Conservation (phyloP, 2,888 invertebrate species). For the Parthenolecanium corni region DNA sequence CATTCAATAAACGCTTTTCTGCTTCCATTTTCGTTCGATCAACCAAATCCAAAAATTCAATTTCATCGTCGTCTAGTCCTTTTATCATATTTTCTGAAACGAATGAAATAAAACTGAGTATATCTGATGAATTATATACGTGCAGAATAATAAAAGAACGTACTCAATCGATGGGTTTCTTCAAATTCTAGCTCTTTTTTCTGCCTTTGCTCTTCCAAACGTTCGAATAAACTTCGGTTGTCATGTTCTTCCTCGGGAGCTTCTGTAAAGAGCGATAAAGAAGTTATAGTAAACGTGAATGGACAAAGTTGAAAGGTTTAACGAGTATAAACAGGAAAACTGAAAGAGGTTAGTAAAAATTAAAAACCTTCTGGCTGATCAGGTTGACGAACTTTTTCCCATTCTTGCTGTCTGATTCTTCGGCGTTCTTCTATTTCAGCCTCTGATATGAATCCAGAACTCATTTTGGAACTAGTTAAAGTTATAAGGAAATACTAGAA, state of each 20-base stretch:
- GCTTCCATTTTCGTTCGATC: conserved; percentile 75
- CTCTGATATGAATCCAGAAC: conserved; percentile 85
- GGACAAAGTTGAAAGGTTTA: no score
- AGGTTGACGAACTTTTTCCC: conserved; percentile 86
- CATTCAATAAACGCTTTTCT: conserved; percentile 67
- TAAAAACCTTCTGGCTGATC: conserved; percentile 79
- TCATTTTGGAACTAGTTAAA: conserved; percentile 47
- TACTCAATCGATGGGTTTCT: conserved; percentile 91
- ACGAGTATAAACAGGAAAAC: no score
- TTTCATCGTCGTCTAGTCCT: conserved; percentile 92
- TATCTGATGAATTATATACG: background rate
- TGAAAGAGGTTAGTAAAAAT: no score
- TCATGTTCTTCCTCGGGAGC: conserved; percentile 79
- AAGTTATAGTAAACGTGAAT: no score
- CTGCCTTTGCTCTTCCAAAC: conserved; percentile 82
- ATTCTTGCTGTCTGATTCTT: conserved; percentile 79
- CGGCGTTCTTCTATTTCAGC: conserved; percentile 70
- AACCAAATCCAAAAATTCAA: conserved; percentile 83
- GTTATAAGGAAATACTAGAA: background rate
- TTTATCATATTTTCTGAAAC: conserved; percentile 49
- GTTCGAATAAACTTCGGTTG: conserved; percentile 75
- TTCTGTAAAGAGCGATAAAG: conserved; percentile 48
- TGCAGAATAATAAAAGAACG: conserved; percentile 38
- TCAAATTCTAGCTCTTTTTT: conserved; percentile 89
- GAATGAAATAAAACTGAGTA: background rate